These are phyloP conservation scores for Nycticryphes semicollaris DNA, from an alignment of 2,113 vertebrate genomes.

Conservation along the genomic window DNA sequence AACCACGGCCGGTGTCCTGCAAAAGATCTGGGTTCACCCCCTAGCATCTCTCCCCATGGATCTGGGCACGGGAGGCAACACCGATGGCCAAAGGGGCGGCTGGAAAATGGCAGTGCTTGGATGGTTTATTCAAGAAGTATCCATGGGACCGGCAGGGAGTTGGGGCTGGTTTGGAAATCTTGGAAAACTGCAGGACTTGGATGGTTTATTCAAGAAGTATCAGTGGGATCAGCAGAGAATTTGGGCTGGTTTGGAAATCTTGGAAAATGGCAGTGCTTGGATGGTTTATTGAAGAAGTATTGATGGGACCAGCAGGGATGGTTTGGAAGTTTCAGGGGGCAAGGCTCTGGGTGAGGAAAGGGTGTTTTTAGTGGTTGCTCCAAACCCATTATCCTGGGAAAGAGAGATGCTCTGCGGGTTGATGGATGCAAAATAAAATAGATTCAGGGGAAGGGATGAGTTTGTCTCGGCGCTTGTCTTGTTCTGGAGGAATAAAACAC, in stretches of 20 bases:
- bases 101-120: neutral
- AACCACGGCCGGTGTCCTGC: rapidly evolving
- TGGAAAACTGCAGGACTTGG: neutral
- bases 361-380: neutral
- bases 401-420: rapidly evolving
- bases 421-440: neutral
- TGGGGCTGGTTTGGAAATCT: neutral
- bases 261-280: neutral
- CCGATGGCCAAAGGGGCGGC: rapidly evolving
- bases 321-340: neutral
- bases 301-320: neutral
- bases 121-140: neutral
- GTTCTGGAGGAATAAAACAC: neutral
- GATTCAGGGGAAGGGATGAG: neutral
- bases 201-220: neutral
- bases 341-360: neutral
- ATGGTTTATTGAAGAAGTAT: neutral
- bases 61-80: rapidly evolving
- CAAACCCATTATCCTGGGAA: neutral
- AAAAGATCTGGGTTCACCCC: rapidly evolving
- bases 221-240: neutral
- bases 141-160: rapidly evolving
- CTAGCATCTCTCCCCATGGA: rapidly evolving
- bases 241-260: neutral
- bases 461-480: rapidly evolving